Evolutionary conservation across 2,888 invertebrate genomes (phyloP), one percentile per base, ranked within the genome.

Genomic region (Acrobasis suavella): DNA sequence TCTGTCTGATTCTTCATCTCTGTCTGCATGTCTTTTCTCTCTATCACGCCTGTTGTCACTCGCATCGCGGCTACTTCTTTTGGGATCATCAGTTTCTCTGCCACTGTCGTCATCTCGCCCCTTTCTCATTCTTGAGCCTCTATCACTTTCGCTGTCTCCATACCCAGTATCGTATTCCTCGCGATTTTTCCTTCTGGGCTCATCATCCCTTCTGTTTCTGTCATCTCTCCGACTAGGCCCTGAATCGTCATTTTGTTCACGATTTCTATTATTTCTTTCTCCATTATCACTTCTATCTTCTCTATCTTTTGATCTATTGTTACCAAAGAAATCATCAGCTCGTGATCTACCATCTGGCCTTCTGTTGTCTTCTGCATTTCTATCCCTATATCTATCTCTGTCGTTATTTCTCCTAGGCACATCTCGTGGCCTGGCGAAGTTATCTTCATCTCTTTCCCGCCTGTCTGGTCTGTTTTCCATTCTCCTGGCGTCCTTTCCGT

Each of bases 401-500:
- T 70, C 66, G 22, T 75, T 72, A 62, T 72, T 73, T 68, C 72
- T 69, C 22, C 73, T 70, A 9, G 51, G 32, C 22, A 67, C 69
- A 17, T 78, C 73, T 17, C 71, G 72, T 1, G 84, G 81, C 68
- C 74, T 80, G 1, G 65, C 71, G 49, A 83, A 83, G 60, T 80
- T 80, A 46, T 75, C 76, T 32, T 67, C 69, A 17, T 82, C 80
- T 42, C 77, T 74, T 12, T 82, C 79, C 10, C 75, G 67, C 58
- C 72, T 74, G n/a, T 77, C 73, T n/a, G 75, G 70, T 52, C 77
- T 78, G 2, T 77, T 69, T 10, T 86, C 83, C 7, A 68, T 67
- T 55, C 89, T 75, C 16, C 76, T 75, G 1, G 88, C 89, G 54
- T 85, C 86, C 73, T 85, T 79, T 0, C 91, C 92, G 64, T 92